Evolutionary conservation across 2,113 vertebrate genomes (phyloP).

Genomic region (Onychorhynchus coronatus): DNA sequence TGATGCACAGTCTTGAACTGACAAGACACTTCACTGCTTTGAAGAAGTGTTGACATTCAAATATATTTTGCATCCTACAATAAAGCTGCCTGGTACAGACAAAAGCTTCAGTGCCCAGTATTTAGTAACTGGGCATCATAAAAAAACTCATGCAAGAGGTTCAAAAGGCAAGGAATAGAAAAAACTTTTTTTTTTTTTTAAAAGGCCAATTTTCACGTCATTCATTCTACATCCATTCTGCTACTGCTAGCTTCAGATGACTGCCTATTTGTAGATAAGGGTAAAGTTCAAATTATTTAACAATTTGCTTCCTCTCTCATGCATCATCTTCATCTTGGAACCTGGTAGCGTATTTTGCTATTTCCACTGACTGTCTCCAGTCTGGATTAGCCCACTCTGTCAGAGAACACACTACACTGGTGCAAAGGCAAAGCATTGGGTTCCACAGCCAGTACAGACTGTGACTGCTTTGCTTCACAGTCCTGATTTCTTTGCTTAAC

Average conservation of each 20-base stretch:
- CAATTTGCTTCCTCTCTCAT: background rate
- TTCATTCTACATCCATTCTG: background rate
- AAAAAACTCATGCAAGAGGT: background rate
- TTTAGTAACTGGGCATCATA: background rate
- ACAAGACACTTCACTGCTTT: background rate
- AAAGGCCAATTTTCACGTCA: background rate
- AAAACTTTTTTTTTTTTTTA: background rate
- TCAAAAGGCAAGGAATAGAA: background rate
- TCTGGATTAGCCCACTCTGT: background rate
- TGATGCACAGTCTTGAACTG: background rate
- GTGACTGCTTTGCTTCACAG: accelerated
- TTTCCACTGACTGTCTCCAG: background rate
- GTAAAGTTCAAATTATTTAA: background rate
- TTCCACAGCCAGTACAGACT: background rate
- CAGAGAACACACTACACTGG: background rate
- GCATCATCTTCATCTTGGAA: background rate
- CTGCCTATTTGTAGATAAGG: background rate
- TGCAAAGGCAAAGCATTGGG: background rate
- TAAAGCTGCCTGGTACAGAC: background rate
- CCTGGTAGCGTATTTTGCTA: background rate
- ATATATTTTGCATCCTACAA: background rate
- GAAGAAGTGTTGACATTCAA: background rate
- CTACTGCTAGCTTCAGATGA: background rate
- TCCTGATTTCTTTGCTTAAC: background rate
- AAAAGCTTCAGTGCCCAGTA: background rate